Evolutionary conservation across 1,140 invertebrate genomes (phyloP), one percentile per base, ranked within the genome.

Genomic region (Thaumatotibia leucotreta): DNA sequence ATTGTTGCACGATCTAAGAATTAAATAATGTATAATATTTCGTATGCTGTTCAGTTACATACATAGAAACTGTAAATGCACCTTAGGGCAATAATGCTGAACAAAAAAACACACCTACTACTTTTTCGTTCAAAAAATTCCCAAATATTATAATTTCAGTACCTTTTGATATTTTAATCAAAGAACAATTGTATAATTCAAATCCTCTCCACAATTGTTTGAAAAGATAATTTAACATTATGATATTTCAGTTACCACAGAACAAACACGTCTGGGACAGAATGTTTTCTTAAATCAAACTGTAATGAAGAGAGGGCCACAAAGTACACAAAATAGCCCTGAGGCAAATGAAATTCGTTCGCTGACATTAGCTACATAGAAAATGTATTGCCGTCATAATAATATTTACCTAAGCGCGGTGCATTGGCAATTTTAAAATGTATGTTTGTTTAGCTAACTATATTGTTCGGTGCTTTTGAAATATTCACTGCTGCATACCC

Each of bases 261-360:
- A 49, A 64, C 39, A 70, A 70, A 76, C 66, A 73, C 70, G 77
- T 79, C 73, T 61, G 29, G 45, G 70, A 70, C 75, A 79, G 70
- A n/a, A 72, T 71, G 68, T 74, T 72, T 70, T 72, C 52, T 72
- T 70, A 77, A 73, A 75, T 77, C 73, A 74, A 70, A 79, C 72
- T 73, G 66, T 73, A 75, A 76, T 73, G 69, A 73, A 70, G 63
- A 64, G 64, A 68, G 72, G 69, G 29, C 64, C 50, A 58, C 23
- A 29, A 11, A 29, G 63, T 62, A 68, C 69, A 72, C 69, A 74
- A 74, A 71, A 68, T 68, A 75, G 64, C 61, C 58, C 20, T 8
- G 58, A 32, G 73, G 77, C 68, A 72, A 73, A 79, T 72, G 68
- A 74, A 66, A 69, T 72, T 66, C 69, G 39, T 45, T 61, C 32